Evolutionary conservation across 2,113 vertebrate species (phyloP).

Genomic region (Saimiri boliviensis): DNA sequence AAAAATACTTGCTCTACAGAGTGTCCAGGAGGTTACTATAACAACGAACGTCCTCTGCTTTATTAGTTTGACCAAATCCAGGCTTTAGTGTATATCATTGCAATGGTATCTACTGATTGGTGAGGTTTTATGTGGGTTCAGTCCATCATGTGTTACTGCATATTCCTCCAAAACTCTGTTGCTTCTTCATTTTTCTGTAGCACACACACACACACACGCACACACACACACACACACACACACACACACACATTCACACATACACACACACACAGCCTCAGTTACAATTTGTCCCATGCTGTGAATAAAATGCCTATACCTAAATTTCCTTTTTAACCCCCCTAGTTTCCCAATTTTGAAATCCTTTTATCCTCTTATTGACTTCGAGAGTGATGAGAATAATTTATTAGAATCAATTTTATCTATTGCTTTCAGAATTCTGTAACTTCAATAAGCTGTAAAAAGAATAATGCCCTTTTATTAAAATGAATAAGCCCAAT

Average conservation of each 20-base stretch:
- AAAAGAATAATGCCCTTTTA: conserved; percentile 64
- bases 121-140: not conserved
- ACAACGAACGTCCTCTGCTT: not conserved
- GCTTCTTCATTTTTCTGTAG: not conserved
- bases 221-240: not conserved
- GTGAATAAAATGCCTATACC: conserved; percentile 36
- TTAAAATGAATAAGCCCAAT: conserved; percentile 71
- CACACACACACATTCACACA: not conserved
- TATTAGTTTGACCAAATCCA: not conserved
- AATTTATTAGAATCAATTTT: conserved; percentile 71
- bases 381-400: conserved; percentile 44
- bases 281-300: not conserved
- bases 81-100: not conserved
- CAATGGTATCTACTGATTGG: not conserved
- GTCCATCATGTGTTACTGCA: not conserved
- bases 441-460: conserved; percentile 56
- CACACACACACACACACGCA: not conserved
- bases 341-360: conserved; percentile 32
- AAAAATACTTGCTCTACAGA: not conserved
- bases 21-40: not conserved
- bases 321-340: conserved; percentile 42
- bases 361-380: conserved; percentile 51
- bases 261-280: not conserved
- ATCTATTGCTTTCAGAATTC: conserved; percentile 63
- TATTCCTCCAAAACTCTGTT: not conserved